Conservation (phyloP, 2,797 vertebrate genomes). For the Oreochromis grahami region DNA sequence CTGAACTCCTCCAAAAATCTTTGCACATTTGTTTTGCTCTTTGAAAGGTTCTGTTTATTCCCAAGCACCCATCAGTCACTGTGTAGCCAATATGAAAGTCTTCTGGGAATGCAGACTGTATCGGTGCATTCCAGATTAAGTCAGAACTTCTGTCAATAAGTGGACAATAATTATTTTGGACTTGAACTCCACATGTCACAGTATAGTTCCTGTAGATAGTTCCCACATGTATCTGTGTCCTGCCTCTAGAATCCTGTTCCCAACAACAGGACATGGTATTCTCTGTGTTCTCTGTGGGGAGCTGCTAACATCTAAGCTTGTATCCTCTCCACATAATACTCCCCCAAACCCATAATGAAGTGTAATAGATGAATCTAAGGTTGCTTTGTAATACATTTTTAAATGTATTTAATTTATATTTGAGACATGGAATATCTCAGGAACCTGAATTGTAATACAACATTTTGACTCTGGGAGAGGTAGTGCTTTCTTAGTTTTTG, state of each 20-base stretch:
- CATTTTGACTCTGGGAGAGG: accelerated
- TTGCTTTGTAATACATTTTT: background rate
- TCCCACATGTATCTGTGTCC: background rate
- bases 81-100: background rate
- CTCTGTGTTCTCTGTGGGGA: background rate
- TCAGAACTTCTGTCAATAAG: background rate
- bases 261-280: background rate
- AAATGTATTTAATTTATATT: background rate
- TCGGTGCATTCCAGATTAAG: background rate
- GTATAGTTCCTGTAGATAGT: background rate
- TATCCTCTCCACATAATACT: background rate
- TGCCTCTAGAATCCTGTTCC: background rate
- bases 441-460: background rate
- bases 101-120: background rate
- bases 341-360: background rate
- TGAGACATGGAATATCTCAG: background rate
- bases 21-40: background rate
- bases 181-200: background rate
- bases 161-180: background rate
- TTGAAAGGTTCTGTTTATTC: background rate
- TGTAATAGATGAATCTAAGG: background rate
- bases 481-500: background rate
- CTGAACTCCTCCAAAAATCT: background rate
- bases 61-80: background rate
- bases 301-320: background rate